Base-by-base conservation (phyloP, 2,888 invertebrate genomes). In the Luperina testacea region DNA sequence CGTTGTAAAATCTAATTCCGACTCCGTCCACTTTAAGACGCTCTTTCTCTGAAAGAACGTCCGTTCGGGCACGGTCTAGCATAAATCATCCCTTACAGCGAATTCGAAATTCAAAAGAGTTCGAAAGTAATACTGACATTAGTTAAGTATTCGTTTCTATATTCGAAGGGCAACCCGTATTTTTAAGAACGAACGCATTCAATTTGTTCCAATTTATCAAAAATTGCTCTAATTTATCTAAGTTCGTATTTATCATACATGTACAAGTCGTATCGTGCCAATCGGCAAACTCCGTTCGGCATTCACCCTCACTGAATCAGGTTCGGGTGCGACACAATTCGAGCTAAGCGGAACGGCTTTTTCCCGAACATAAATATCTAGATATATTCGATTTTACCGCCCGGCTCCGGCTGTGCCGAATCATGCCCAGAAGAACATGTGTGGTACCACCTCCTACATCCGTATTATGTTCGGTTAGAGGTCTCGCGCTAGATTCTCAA, bases 51-150 rank as follows among this genome's bases (percentile, higher is more conserved):
- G 38, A 24, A 32, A 24, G 70, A 70, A 53, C 15, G 32, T 51
- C 32, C 8, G 32, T 59, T 8, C 24, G 15, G 9, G 70, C 24
- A 32, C 70, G 57, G 24, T 24, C 24, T 15, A 38, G 17, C 15
- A 38, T 70, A 32, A 70, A 51, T 51, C 69, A 69, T 51, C 24
- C 24, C 24, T 24, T 24, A 15, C 15, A 70, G 38, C 1, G 61
- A 38, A 57, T 38, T n/a, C 24, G 8, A 32, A 69, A 69, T 70
- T 70, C 32, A 32, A 69, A 69, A 51, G 69, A 48, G 11, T 48
- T 48, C 20, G 8, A 32, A 51, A 32, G 24, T 53, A 24, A 53
- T 57, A 53, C 24, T 32, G 51, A 24, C 24, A 69, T 51, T 24
- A 9, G 32, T 27, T 48, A 38, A 38, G 38, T 38, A 68, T 45